phyloP scores from a whole-genome alignment of 1,140 invertebrate species.

The Manduca sexta region DNA sequence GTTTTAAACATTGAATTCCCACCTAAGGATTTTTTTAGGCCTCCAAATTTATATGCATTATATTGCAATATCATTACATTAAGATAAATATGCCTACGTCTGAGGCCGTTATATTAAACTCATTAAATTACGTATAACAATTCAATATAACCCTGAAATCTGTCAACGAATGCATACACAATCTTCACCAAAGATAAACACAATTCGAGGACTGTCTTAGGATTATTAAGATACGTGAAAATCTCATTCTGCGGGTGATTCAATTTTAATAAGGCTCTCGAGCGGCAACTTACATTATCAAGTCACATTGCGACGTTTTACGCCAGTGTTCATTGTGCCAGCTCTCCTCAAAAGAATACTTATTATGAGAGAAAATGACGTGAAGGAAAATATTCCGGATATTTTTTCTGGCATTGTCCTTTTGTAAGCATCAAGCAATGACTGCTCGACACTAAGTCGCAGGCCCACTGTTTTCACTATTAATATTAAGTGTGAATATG shows the following conservation, averaged over 20 bases:
- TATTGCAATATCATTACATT: no score
- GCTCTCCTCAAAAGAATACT: constrained; percentile 27
- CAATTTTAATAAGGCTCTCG: constrained; percentile 38
- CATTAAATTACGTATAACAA: no score
- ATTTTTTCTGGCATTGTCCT: constrained; percentile 17
- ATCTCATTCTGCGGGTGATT: constrained; percentile 30
- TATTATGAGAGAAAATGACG: constrained; percentile 22
- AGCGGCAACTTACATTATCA: constrained; percentile 35
- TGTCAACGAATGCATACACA: not conserved
- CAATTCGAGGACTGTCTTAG: constrained; percentile 14
- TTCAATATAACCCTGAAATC: no score
- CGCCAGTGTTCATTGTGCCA: constrained; percentile 25
- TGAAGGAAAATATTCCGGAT: constrained; percentile 23
- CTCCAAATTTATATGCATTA: no score
- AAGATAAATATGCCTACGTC: no score
- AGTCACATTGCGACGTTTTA: constrained; percentile 27
- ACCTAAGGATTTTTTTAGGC: no score
- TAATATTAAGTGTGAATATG: constrained; percentile 8
- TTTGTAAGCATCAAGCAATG: constrained; percentile 5
- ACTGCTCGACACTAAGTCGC: constrained; percentile 11
- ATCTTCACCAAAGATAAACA: constrained; percentile 9
- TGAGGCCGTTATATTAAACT: no score
- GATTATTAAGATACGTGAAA: constrained; percentile 23
- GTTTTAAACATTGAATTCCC: no score
- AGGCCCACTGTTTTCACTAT: constrained; percentile 10